Evolutionary conservation across 2,888 invertebrate species (phyloP), one percentile per base, ranked within the genome.

Genomic region (Sclerodermus sp.): DNA sequence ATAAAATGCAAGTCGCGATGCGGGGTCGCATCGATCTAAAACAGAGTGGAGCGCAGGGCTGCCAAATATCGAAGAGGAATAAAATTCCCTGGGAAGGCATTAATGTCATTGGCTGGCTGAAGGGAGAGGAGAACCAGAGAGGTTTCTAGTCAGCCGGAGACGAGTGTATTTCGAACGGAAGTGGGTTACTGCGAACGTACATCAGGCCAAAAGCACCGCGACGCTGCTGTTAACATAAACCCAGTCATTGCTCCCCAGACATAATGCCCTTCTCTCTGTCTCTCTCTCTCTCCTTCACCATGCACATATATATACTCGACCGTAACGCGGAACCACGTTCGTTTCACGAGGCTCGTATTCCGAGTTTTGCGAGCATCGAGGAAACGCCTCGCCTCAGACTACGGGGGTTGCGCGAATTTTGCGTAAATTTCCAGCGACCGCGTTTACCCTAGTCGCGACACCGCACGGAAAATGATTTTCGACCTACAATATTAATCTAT

Each of bases 161-260:
- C 42, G 30, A 34, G 43, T 40, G 40, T 51, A 45, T 58, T 60
- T 66, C 52, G 65, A 67, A 62, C 53, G 61, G 53, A 66, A 62
- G 60, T 58, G 58, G 64, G 61, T 66, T 61, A 57, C 53, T 53
- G 52, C 45, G 43, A 36, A 51, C 53, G 50, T 62, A 59, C 56
- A 53, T 55, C 62, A 66, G 43, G 45, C 52, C 60, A 58, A 54
- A 66, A 60, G 58, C 49, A 58, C 47, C 55, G 40, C 41, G 46
- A 57, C 45, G 61, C 51, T 46, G 60, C 55, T 62, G 63, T 67
- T 70, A 66, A 70, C 66, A 60, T 66, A 62, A 60, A 66, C 53
- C 55, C 55, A 57, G 58, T 63, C 65, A 55, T 60, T 60, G 58
- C 60, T 58, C 46, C 54, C 49, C 15, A 48, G 38, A 50, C 50